Evolutionary conservation across 2,113 vertebrate genomes (phyloP), one percentile per base, ranked within the genome.

Genomic region (Neodontobutis hainanensis): DNA sequence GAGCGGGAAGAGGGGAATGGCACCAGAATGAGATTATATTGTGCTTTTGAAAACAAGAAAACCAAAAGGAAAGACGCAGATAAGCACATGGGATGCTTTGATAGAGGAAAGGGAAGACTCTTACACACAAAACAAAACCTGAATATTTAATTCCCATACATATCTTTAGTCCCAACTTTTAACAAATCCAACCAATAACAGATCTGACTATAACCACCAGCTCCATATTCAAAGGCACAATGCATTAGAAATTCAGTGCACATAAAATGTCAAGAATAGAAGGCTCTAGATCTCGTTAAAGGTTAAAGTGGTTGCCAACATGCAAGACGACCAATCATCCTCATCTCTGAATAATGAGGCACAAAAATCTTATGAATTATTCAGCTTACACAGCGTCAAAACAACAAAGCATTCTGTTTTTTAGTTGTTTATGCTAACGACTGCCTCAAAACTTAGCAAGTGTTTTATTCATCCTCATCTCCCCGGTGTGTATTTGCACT

Each of bases 21-120:
- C 69, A 86, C 74, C 75, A 70, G n/a, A n/a, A 89, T 84, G 65
- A 73, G 84, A 87, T 90, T 90, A 88, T 82, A 73, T 44, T 67
- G 65, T 59, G 75, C 58, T 67, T 73, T 69, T 60, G 36, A 69
- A 65, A 16, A 32, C 6, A 44, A 11, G 48, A 34, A 3, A 70
- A 62, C 27, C 12, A 51, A 45, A 67, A 36, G 12, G 65, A 64
- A 49, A 43, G 49, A 56, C 36, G 42, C 66, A n/a, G 36, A 56
- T 34, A n/a, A 56, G 42, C 73, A 80, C 72, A 55, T 46, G 71
- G 34, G 77, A 82, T 86, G 75, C 73, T 78, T 81, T 74, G 49
- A 38, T 49, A 46, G 53, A 46, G 48, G 65, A 70, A 77, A 81
- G 81, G 67, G 69, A 52, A 70, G 48, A 68, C 68, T 61, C 65